Evolutionary conservation across 1,140 invertebrate species (phyloP), one percentile per base, ranked within the genome.

Genomic region (Drosophila littoralis): DNA sequence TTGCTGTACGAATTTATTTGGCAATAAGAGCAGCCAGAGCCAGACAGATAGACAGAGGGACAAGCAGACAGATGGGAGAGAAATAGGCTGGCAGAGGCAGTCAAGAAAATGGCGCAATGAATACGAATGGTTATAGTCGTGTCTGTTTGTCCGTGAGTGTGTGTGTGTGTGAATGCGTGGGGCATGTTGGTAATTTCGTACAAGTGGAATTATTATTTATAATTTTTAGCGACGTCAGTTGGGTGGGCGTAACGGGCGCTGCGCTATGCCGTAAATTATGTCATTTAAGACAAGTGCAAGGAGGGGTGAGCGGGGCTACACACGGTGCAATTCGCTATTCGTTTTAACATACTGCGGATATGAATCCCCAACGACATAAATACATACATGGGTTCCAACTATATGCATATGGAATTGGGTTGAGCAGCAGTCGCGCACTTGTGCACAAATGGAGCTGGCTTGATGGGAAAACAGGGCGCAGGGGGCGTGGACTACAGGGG

Each of bases 171-270:
- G 28, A 12, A 54, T 72, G 73, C 68, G 68, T 76, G 73, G 67
- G 73, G 68, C 67, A 70, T 75, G 73, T 71, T 71, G 59, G 81
- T 77, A 84, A 86, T 88, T 85, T 86, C 84, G 78, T 83, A 88
- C 83, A 86, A 83, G 84, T 86, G 83, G 83, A 86, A 85, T 88
- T 86, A 86, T 88, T 88, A 88, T 86, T 86, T 86, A 86, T 86
- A 86, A 86, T 88, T 88, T 86, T 88, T 81, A 75, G 77, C 69
- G 78, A 73, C 82, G 75, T 77, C 82, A 85, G 82, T 86, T 83
- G 83, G 83, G 83, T 86, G 83, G 83, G 83, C 83, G 83, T 85
- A 67, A 72, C 83, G 76, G 83, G 76, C 80, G 78, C 83, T 86
- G 83, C 83, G 77, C 83, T 80, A 88, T 77, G 79, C 83, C 84